Evolutionary conservation across 2,113 vertebrate species (phyloP).

Genomic region (Actinemys pallida): DNA sequence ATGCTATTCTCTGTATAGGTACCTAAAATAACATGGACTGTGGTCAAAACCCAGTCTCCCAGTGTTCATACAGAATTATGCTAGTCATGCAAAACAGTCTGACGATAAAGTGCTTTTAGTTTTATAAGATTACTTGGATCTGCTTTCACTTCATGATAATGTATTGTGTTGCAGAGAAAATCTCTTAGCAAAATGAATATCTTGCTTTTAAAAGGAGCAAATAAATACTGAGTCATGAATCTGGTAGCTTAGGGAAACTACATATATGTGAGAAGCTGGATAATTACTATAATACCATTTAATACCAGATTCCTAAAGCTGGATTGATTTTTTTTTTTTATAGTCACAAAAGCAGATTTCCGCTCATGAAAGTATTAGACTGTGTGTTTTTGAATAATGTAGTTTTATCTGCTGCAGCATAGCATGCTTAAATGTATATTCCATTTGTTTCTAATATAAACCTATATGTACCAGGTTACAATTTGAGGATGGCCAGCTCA

Average conservation of each 20-base stretch:
- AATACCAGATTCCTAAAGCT: slow-evolving; percentile 39
- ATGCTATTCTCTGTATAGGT: neutral
- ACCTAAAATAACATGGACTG: neutral
- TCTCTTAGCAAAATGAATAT: slow-evolving; percentile 56
- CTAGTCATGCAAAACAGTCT: slow-evolving; percentile 13
- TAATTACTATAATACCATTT: slow-evolving; percentile 63
- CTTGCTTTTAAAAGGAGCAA: slow-evolving; percentile 46
- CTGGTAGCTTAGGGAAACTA: slow-evolving; percentile 59
- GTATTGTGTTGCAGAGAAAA: slow-evolving; percentile 60
- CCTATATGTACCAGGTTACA: neutral
- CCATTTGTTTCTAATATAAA: slow-evolving; percentile 18
- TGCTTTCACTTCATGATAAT: slow-evolving; percentile 58
- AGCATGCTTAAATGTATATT: neutral
- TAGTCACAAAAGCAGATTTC: slow-evolving; percentile 55
- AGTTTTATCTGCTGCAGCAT: slow-evolving; percentile 47
- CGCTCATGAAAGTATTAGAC: slow-evolving; percentile 40
- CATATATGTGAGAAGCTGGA: neutral
- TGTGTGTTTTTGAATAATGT: slow-evolving; percentile 43
- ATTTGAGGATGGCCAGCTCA: slow-evolving; percentile 33
- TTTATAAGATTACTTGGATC: slow-evolving; percentile 63
- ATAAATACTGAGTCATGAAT: slow-evolving; percentile 49
- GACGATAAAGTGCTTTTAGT: slow-evolving; percentile 45
- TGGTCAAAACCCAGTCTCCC: neutral
- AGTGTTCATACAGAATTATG: neutral
- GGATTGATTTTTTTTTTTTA: slow-evolving; percentile 43